Evolutionary conservation across 2,888 invertebrate genomes (phyloP).

Genomic region (Helobdella robusta): DNA sequence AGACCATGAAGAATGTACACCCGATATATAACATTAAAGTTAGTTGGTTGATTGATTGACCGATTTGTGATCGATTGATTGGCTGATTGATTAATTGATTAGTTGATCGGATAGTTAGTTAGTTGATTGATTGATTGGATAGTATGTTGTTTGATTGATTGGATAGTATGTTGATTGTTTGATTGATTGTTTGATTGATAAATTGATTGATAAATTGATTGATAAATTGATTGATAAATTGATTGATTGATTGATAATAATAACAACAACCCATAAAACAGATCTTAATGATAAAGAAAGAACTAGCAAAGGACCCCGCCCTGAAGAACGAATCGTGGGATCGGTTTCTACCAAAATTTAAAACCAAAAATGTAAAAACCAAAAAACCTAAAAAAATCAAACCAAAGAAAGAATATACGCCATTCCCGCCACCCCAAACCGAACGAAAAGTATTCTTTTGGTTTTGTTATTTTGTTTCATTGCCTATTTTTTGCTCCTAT

Average conservation of each 20-base stretch:
- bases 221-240: too few relatives aligned
- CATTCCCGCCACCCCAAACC: slow-evolving; percentile 78
- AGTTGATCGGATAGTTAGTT: too few relatives aligned
- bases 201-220: too few relatives aligned
- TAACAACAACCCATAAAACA: slow-evolving; percentile 55
- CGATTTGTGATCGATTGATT: too few relatives aligned
- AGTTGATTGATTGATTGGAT: too few relatives aligned
- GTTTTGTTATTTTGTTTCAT: not conserved
- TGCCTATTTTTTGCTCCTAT: too few relatives aligned
- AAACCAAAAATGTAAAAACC: slow-evolving; percentile 74
- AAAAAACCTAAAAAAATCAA: slow-evolving; percentile 73
- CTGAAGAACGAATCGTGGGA: slow-evolving; percentile 91
- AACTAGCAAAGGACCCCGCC: slow-evolving; percentile 82
- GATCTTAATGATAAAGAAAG: slow-evolving; percentile 90
- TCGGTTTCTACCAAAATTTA: slow-evolving; percentile 86
- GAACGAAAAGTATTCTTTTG: slow-evolving; percentile 10
- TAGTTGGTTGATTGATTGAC: slow-evolving; percentile 25
- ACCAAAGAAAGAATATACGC: slow-evolving; percentile 86
- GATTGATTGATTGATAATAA: too few relatives aligned
- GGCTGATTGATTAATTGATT: too few relatives aligned
- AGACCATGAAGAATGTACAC: slow-evolving; percentile 97
- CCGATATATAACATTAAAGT: slow-evolving; percentile 85
- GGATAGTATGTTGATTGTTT: too few relatives aligned
- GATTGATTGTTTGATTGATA: too few relatives aligned
- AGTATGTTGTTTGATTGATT: too few relatives aligned